Evolutionary conservation across 1,140 invertebrate species (phyloP).

Genomic region (Eriosoma lanigerum): DNA sequence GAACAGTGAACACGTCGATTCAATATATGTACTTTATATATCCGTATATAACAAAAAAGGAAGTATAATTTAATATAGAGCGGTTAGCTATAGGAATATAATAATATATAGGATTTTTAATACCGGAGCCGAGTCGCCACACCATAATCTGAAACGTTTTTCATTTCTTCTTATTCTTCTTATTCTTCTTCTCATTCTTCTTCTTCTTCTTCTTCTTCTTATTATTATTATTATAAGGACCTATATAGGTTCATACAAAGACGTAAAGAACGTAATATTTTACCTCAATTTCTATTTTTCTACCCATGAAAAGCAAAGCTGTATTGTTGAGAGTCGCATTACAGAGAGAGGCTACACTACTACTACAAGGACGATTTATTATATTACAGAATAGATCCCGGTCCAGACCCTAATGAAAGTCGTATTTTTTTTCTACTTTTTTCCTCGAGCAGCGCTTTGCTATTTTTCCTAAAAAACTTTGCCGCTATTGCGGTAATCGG

Average conservation of each 20-base stretch:
- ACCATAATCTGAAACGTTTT: neutral
- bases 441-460: neutral
- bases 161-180: neutral
- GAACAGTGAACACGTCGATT: no score
- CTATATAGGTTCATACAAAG: neutral
- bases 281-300: slow-evolving; percentile 34
- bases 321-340: slow-evolving; percentile 35
- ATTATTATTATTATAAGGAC: neutral
- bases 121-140: neutral
- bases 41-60: neutral
- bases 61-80: neutral
- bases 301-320: neutral
- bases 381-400: slow-evolving; percentile 21
- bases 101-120: slow-evolving; percentile 4
- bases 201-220: no score
- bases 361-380: slow-evolving; percentile 42
- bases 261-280: slow-evolving; percentile 19
- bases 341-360: neutral
- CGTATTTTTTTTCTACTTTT: slow-evolving; percentile 35
- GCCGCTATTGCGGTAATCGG: slow-evolving; percentile 36
- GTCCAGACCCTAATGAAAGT: slow-evolving; percentile 38
- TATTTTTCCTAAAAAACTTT: slow-evolving; percentile 37
- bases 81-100: neutral
- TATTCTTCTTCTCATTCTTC: neutral
- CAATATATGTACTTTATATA: neutral